These are phyloP conservation scores for Pteropus rufus DNA, from an alignment of 2,797 vertebrate species.

Conservation along the genomic window DNA sequence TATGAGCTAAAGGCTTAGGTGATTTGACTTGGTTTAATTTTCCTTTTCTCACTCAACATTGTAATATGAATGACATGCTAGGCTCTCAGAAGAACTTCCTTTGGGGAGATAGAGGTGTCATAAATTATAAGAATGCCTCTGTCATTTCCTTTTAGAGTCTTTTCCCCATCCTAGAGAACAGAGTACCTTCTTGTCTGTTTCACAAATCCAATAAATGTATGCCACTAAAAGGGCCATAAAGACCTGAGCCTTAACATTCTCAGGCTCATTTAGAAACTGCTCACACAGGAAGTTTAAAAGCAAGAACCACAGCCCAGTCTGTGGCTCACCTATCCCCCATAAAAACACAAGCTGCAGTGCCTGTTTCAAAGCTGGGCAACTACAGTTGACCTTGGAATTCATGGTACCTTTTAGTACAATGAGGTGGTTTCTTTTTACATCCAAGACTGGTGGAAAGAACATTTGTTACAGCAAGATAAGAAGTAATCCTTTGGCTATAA, in stretches of 20 bases:
- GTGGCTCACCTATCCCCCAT: conserved; percentile 57
- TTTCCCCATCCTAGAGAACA: not conserved
- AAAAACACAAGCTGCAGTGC: conserved; percentile 48
- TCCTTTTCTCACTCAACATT: not conserved
- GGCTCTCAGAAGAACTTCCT: not conserved
- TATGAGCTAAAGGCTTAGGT: not conserved
- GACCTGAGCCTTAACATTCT: not conserved
- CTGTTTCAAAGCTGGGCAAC: conserved; percentile 36
- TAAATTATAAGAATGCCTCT: not conserved
- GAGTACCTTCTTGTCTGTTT: not conserved
- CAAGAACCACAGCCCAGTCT: conserved; percentile 17
- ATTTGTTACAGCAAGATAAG: conserved; percentile 77
- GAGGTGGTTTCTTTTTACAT: conserved; percentile 39
- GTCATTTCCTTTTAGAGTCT: not conserved
- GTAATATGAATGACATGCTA: not conserved
- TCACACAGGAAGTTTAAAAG: conserved; percentile 56
- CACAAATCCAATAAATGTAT: not conserved
- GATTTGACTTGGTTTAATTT: not conserved
- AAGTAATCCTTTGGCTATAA: conserved; percentile 79
- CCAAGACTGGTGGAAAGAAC: conserved; percentile 55
- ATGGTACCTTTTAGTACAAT: not conserved
- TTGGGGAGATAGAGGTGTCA: not conserved
- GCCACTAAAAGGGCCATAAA: not conserved
- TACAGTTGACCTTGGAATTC: conserved; percentile 43
- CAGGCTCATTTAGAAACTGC: conserved; percentile 49